A percentile compares a stretch with the other conserved stretches of the same genome.
These are phyloP conservation scores for Gadus macrocephalus DNA, from an alignment of 2,113 vertebrate genomes.

Conservation along the genomic window DNA sequence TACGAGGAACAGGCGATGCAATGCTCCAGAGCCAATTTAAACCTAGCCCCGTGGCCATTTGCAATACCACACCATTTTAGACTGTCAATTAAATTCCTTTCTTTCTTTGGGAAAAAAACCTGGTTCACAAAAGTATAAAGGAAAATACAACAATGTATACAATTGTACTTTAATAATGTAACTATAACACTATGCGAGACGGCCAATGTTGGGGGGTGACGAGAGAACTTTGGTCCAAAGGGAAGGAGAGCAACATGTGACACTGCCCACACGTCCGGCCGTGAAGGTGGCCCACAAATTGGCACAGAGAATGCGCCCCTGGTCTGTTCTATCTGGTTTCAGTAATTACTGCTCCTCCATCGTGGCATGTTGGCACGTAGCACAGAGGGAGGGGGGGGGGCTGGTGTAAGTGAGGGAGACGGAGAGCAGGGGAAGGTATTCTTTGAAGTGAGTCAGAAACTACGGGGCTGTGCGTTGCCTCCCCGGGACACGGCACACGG, in stretches of 20 bases:
- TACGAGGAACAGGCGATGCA: too few species aligned
- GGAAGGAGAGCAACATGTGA: conserved; percentile 42
- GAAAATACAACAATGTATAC: background rate
- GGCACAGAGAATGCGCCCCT: conserved; percentile 34
- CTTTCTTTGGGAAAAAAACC: background rate
- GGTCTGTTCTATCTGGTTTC: conserved; percentile 37
- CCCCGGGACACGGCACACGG: background rate
- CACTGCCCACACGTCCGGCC: conserved; percentile 29
- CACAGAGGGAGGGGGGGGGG: conserved; percentile 2
- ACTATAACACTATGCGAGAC: background rate
- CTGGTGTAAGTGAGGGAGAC: conserved; percentile 41
- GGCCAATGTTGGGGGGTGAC: background rate
- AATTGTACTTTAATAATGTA: background rate
- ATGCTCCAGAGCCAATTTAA: too few species aligned
- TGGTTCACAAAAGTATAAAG: background rate
- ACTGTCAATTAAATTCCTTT: too few species aligned
- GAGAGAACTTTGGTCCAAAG: conserved; percentile 51
- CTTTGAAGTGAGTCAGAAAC: conserved; percentile 42
- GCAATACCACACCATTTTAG: too few species aligned
- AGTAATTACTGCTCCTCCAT: conserved; percentile 42
- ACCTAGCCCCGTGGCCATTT: too few species aligned
- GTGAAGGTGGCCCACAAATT: conserved; percentile 42
- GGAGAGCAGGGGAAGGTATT: background rate
- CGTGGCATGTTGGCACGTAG: conserved; percentile 19
- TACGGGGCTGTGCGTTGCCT: background rate